Evolutionary conservation across 2,888 invertebrate species (phyloP), one percentile per base, ranked within the genome.

Genomic region (Zeuzera pyrina): DNA sequence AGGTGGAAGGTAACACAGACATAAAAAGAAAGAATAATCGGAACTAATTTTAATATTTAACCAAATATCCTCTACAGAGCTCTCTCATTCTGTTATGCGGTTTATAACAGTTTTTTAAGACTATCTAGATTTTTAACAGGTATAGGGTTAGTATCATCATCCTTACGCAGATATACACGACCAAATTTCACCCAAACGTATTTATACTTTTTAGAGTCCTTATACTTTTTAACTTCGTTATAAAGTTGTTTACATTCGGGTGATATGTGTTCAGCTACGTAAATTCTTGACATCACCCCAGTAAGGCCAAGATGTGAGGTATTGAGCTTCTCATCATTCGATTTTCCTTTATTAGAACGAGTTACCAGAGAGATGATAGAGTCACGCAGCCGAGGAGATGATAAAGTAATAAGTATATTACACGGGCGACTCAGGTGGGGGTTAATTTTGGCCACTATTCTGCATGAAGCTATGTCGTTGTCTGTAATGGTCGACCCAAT

Each of bases 321-420:
- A 22, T 31, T 36, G 6, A 45, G 19, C 12, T 24, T 24, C 3
- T 31, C 12, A 4, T 23, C 23, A n/a, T n/a, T n/a, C 1, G 28
- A 8, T 10, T 41, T 28, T 5, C 27, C 22, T 21, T 42, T 43
- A 15, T 45, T 45, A 32, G 23, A 43, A 3, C 43, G 29, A 7
- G 30, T 21, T 2, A 30, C 34, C 5, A 36, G 15, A 7, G 45
- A 43, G 5, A 45, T n/a, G 0, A 45, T 2, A n/a, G 8, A n/a
- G 21, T 45, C 45, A 2, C 45, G 38, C 3, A 32, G 19, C 10
- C 34, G 30, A n/a, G 31, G 35, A 2, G 35, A 34, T 2, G 37
- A 30, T 1, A 39, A 13, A 2, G 34, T 19, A 2, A 37, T 33
- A 7, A 39, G n/a, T 12, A 40, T 35, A 11, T 30, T 37, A 2